phyloP scores from a whole-genome alignment of 2,888 invertebrate species.

The Ochlodes sylvanus region DNA sequence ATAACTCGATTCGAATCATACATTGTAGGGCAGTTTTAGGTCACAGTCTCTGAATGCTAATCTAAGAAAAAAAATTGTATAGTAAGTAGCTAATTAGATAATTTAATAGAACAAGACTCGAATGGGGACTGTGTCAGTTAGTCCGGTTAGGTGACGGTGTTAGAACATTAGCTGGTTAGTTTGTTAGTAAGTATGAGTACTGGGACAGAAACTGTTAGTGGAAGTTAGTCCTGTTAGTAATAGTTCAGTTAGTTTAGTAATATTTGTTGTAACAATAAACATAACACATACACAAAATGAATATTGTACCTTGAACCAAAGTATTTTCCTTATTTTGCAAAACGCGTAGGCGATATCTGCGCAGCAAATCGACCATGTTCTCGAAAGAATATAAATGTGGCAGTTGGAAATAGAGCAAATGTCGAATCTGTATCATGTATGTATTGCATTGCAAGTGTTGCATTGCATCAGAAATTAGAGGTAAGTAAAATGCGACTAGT shows the following conservation, averaged over 20 bases:
- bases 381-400: slow-evolving; percentile 34
- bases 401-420: slow-evolving; percentile 25
- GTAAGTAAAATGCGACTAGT: background rate
- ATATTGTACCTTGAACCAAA: background rate
- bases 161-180: no score
- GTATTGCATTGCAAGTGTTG: slow-evolving; percentile 2
- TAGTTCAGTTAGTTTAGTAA: no score
- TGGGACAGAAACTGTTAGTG: no score
- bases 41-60: background rate
- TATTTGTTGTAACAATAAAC: no score
- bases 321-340: slow-evolving; percentile 18
- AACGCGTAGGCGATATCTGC: slow-evolving; percentile 28
- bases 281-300: no score
- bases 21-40: slow-evolving; percentile 7
- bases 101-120: no score
- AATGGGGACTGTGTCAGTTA: no score
- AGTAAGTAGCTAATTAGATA: no score
- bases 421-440: slow-evolving; percentile 15
- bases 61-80: no score
- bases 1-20: slow-evolving; percentile 8
- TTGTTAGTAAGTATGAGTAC: no score
- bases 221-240: no score
- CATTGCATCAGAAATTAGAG: slow-evolving; percentile 14
- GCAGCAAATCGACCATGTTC: slow-evolving; percentile 27
- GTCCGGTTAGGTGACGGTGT: no score